Conservation (phyloP, 2,113 vertebrate genomes). For the Strigops habroptila region DNA sequence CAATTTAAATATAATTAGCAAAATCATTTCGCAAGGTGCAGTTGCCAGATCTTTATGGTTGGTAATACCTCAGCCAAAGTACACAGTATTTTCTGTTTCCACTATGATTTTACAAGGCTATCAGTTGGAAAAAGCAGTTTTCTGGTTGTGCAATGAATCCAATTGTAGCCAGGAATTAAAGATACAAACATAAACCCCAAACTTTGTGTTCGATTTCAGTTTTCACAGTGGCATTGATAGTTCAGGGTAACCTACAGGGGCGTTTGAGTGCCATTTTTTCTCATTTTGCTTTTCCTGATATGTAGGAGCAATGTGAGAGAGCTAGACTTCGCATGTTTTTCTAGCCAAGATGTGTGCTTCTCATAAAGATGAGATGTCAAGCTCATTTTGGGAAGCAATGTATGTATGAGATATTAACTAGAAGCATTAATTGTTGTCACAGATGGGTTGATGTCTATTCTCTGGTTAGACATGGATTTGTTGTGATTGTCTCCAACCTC, state of each 20-base stretch:
- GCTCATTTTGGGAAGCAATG: neutral
- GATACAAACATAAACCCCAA: neutral
- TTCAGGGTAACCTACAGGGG: neutral
- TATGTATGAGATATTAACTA: neutral
- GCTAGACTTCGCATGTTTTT: neutral
- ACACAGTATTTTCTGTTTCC: slow-evolving; percentile 29
- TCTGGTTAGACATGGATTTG: neutral
- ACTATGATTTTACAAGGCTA: slow-evolving; percentile 5
- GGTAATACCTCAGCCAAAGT: slow-evolving; percentile 22
- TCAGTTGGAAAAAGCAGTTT: neutral
- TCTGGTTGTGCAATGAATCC: slow-evolving; percentile 2
- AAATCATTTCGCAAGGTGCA: neutral
- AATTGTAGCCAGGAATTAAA: neutral
- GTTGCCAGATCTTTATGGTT: slow-evolving; percentile 47
- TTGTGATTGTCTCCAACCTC: neutral
- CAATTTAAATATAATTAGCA: slow-evolving; percentile 42
- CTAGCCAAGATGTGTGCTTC: neutral
- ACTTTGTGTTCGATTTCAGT: neutral
- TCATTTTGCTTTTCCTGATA: neutral
- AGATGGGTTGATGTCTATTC: neutral
- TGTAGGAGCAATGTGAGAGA: neutral
- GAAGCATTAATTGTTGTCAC: neutral
- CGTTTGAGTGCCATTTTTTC: neutral
- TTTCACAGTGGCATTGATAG: neutral
- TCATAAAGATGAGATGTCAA: neutral